phyloP scores from a whole-genome alignment of 2,797 vertebrate genomes.

The Diplodus sargus region DNA sequence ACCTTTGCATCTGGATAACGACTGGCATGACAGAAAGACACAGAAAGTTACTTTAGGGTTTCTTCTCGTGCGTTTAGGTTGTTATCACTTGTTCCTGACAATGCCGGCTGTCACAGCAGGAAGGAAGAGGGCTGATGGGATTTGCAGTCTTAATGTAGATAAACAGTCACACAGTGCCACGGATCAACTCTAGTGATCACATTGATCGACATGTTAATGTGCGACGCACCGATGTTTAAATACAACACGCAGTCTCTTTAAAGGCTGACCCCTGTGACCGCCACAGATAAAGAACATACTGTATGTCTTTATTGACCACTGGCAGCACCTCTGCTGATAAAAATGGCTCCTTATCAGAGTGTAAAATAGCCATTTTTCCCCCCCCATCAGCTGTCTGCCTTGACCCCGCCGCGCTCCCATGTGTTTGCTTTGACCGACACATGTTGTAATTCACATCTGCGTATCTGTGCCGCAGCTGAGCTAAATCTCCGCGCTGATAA shows the following conservation, averaged over 20 bases:
- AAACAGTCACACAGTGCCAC: too few species aligned
- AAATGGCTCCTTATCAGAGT: not conserved
- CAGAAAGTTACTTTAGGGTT: not conserved
- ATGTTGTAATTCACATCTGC: slow-evolving; percentile 28
- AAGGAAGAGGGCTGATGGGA: slow-evolving; percentile 9
- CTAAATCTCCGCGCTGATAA: slow-evolving; percentile 23
- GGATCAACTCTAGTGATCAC: too few species aligned
- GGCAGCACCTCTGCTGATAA: not conserved
- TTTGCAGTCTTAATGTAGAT: not conserved
- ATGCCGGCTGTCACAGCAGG: not conserved
- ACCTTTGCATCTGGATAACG: slow-evolving; percentile 95
- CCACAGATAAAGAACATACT: too few species aligned
- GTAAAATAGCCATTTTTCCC: slow-evolving; percentile 6
- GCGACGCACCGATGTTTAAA: not conserved
- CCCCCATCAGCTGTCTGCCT: not conserved
- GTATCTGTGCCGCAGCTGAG: slow-evolving; percentile 29
- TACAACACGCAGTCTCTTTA: not conserved
- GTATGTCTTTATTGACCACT: not conserved
- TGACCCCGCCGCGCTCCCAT: not conserved
- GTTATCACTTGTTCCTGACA: not conserved
- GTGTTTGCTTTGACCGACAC: slow-evolving; percentile 46
- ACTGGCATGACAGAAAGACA: slow-evolving; percentile 74
- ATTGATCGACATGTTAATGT: too few species aligned
- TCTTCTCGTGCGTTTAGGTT: not conserved
- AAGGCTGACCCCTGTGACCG: not conserved